phyloP scores from a whole-genome alignment of 2,888 invertebrate genomes.

The Aspidiotus rigidus region DNA sequence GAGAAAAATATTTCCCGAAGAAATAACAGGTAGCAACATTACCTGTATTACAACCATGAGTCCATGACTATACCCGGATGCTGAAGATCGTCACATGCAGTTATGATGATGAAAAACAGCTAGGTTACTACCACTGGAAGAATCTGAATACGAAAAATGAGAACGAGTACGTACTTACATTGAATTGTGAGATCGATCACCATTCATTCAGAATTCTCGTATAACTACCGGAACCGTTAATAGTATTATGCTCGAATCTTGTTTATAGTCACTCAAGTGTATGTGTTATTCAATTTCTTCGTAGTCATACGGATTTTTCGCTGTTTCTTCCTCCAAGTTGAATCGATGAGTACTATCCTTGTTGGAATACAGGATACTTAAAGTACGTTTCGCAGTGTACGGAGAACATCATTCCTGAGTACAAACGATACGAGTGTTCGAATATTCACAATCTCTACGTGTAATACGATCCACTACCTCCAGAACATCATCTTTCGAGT shows the following conservation, averaged over 20 bases:
- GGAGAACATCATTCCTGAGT: slow-evolving; percentile 2
- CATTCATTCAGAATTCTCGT: not conserved
- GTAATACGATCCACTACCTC: not conserved
- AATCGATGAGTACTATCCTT: not conserved
- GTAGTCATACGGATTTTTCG: not conserved
- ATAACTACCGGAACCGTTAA: not conserved
- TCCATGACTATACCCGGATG: slow-evolving; percentile 1
- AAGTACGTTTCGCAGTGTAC: not conserved
- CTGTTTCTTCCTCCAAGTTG: not conserved
- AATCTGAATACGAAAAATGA: slow-evolving; percentile 1
- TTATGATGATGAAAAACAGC: slow-evolving; percentile 1
- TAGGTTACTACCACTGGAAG: slow-evolving; percentile 1
- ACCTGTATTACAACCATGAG: not conserved
- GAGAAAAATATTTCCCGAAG: not conserved
- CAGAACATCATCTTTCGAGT: not conserved
- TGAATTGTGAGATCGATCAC: slow-evolving; percentile 2
- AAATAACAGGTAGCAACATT: not conserved
- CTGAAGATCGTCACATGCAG: not conserved
- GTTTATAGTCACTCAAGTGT: not conserved
- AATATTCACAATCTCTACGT: not conserved
- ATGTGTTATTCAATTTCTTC: not conserved
- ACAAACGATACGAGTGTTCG: not conserved
- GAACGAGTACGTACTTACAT: not conserved
- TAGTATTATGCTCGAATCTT: not conserved
- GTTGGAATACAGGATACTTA: not conserved